Evolutionary conservation across 2,888 invertebrate species (phyloP), one percentile per base, ranked within the genome.

Genomic region (Diplolepis rosae): DNA sequence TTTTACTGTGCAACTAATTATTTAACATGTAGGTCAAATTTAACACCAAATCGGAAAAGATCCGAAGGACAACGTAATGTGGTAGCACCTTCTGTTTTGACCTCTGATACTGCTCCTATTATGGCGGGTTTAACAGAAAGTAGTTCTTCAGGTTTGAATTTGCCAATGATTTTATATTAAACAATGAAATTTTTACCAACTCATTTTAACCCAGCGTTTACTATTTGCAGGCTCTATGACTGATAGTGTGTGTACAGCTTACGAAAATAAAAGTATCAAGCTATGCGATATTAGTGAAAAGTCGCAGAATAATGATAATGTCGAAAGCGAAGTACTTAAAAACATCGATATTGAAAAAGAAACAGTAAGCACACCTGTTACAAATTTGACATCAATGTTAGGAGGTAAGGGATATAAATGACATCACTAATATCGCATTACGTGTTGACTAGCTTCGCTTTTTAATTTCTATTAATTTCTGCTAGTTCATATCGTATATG

Each of bases 221-320:
- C 24, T 27, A 72, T 77, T 80, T 80, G 11, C 77, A 90, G 90
- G 90, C 65, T 92, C 92, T 1, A 88, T 92, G 70, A 92, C 92
- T 28, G 92, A 92, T 78, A 92, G 92, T 83, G 89, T 92, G 71
- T 92, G 92, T 79, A 92, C 92, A 11, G 89, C 92, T 5, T 92
- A 92, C 82, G 92, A 92, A 83, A 89, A 87, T 77, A 87, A 82
- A 77, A 72, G 74, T 32, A 67, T 77, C 9, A 84, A 80, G 50
- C 76, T 79, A 39, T 69, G 70, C 65, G 83, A 78, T 73, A 76
- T 77, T 30, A 82, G 77, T 68, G 79, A 81, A 69, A 74, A 74
- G 30, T 75, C 73, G 52, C 79, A 67, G 66, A 82, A 71, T 35
- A 75, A 71, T 35, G 73, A 56, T 50, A 76, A 72, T 66, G 73